Percentiles rank a stretch among this genome's conserved stretches.
These are phyloP conservation scores for Sebastes kiyomatsui DNA, from an alignment of 2,797 vertebrate species.

Conservation along the genomic window DNA sequence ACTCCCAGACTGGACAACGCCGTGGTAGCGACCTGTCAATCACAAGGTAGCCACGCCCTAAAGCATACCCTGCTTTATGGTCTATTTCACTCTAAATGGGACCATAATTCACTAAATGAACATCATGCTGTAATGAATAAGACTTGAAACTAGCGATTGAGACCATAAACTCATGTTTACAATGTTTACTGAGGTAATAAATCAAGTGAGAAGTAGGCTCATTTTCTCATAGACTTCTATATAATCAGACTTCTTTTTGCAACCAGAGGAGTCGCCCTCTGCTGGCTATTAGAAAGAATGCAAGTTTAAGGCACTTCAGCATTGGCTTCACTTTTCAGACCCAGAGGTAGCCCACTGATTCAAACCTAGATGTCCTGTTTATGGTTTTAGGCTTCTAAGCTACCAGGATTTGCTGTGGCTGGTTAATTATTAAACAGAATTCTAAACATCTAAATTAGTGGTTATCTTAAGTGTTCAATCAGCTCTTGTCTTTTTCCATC, in stretches of 20 bases:
- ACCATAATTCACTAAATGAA: too few species aligned
- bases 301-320: neutral
- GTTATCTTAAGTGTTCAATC: neutral
- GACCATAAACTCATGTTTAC: neutral
- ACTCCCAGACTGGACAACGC: neutral
- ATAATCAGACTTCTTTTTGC: neutral
- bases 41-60: neutral
- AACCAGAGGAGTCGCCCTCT: neutral
- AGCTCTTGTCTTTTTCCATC: neutral
- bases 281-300: neutral
- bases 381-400: neutral
- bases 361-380: neutral
- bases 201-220: neutral
- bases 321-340: too few species aligned
- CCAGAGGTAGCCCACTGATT: neutral
- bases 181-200: neutral
- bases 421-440: neutral
- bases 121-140: too few species aligned
- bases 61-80: neutral
- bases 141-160: too few species aligned
- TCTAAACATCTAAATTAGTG: neutral
- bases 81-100: too few species aligned
- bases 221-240: neutral
- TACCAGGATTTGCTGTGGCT: neutral
- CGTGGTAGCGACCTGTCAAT: neutral